Evolutionary conservation across 1,140 invertebrate genomes (phyloP), one percentile per base, ranked within the genome.

Genomic region (Plodia interpunctella): DNA sequence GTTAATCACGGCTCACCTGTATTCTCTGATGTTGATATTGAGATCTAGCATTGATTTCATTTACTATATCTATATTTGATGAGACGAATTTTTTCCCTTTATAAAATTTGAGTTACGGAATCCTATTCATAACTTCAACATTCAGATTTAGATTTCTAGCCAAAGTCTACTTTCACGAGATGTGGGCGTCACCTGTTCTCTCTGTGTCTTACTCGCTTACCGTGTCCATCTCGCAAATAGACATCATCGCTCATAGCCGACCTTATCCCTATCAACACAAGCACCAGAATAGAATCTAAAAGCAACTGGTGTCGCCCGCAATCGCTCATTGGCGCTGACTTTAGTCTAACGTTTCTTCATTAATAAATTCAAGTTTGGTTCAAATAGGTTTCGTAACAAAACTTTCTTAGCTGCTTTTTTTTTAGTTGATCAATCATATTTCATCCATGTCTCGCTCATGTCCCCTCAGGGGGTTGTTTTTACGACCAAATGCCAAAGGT

Each of bases 121-220:
- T n/a, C n/a, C n/a, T n/a, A n/a, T n/a, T n/a, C n/a, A 25, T 25
- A 25, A 25, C 28, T 32, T 11, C 30, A 32, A 28, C 1, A 11
- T 32, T 9, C 30, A 32, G 2, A 32, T 32, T 32, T 3, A 32
- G 30, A 32, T 32, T 32, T 11, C n/a, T 17, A 15, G 38, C n/a
- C 38, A 44, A 44, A 44, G 51, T 53, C 51, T 17, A 66, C 67
- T 70, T 72, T 72, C 73, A 62, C 66, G 70, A n/a, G 28, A 21
- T 57, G 71, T 76, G 65, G 68, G 74, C 74, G 74, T 62, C 69
- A 65, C 66, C 69, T 71, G 70, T 60, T 60, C 68, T 70, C 66
- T 57, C 53, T n/a, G 55, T 66, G 66, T 63, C 25, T 56, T 62
- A 53, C 51, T 44, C 38, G 38, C n/a, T 44, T n/a, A 44, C 38